These are phyloP conservation scores for Felis chaus DNA, from an alignment of 2,113 vertebrate species.

Conservation along the genomic window DNA sequence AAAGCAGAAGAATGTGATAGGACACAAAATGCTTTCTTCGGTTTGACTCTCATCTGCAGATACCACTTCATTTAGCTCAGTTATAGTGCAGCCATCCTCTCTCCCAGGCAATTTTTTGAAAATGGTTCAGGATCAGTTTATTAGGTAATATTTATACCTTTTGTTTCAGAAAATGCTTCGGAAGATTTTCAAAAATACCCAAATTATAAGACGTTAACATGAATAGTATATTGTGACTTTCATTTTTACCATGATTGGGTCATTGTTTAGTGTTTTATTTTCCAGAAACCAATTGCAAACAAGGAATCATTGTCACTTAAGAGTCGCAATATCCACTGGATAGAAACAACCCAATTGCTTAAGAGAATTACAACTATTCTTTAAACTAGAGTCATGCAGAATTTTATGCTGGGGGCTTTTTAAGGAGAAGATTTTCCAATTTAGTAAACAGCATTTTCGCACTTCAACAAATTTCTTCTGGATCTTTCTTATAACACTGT, in stretches of 20 bases:
- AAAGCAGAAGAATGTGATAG: neutral
- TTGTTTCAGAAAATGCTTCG: neutral
- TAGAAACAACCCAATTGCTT: neutral
- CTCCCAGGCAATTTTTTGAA: neutral
- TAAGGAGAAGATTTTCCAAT: neutral
- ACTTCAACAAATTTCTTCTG: neutral
- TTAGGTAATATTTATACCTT: neutral
- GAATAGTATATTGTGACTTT: neutral
- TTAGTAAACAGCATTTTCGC: neutral
- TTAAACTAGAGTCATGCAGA: neutral
- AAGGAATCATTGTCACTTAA: neutral
- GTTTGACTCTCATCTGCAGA: neutral
- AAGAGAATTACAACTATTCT: neutral
- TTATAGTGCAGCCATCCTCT: neutral
- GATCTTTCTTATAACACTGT: neutral
- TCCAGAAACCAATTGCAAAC: neutral
- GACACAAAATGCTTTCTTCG: neutral
- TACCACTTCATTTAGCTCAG: neutral
- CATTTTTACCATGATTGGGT: neutral
- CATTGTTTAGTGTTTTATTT: neutral
- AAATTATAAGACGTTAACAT: neutral
- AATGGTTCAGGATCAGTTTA: neutral
- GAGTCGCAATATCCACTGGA: neutral
- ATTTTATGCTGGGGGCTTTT: constrained; percentile 5
- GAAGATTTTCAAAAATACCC: neutral